Evolutionary conservation across 2,797 vertebrate species (phyloP).

Genomic region (Melanotaenia trifasciata): DNA sequence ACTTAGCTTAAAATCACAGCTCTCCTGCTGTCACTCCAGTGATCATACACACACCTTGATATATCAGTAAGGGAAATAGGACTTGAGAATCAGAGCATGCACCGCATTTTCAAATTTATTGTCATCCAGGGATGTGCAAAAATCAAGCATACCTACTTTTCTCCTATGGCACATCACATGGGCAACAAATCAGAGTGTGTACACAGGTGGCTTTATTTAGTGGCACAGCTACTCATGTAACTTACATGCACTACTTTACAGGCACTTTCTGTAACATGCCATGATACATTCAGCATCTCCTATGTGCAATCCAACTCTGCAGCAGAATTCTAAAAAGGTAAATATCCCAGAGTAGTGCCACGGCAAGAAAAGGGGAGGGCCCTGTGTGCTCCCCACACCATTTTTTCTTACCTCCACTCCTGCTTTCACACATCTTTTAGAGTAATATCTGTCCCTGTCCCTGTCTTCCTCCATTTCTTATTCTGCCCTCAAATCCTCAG

Average conservation of each 20-base stretch:
- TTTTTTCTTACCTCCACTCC: constrained; percentile 53
- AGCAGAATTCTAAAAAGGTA: constrained; percentile 60
- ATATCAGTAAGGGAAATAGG: constrained; percentile 23
- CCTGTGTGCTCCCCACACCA: constrained; percentile 53
- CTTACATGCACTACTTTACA: constrained; percentile 63
- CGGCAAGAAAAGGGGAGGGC: constrained; percentile 53
- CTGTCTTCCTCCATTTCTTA: constrained; percentile 39
- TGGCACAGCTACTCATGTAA: constrained; percentile 53
- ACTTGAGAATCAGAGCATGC: constrained; percentile 32
- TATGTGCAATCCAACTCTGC: constrained; percentile 30
- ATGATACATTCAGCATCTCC: constrained; percentile 22
- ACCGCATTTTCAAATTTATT: constrained; percentile 26
- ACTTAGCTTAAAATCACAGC: constrained; percentile 21
- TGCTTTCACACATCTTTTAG: constrained; percentile 58
- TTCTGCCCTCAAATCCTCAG: constrained; percentile 36
- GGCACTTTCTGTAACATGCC: constrained; percentile 20
- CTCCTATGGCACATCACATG: constrained; percentile 52
- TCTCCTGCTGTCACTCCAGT: constrained; percentile 35
- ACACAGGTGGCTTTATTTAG: constrained; percentile 51
- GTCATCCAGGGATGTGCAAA: constrained; percentile 43
- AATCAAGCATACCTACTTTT: constrained; percentile 56
- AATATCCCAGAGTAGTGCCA: constrained; percentile 70
- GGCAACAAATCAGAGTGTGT: constrained; percentile 41
- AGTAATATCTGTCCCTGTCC: constrained; percentile 45
- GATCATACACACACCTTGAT: constrained; percentile 35